Base-by-base conservation (phyloP, 2,797 vertebrate genomes). In the Phyllotis vaccarum region DNA sequence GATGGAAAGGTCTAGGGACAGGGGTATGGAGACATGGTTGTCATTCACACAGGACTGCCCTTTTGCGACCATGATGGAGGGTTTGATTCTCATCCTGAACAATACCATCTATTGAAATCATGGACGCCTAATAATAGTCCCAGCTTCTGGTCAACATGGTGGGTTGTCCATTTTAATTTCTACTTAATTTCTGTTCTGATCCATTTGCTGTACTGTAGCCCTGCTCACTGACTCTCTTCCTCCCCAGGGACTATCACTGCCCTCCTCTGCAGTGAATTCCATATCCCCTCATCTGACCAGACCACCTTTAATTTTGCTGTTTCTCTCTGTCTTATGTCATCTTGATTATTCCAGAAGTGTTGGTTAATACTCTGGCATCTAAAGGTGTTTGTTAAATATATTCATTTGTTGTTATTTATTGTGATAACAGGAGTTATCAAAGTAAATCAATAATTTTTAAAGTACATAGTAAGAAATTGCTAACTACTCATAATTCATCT, bases 371-470 rank as follows among this genome's bases (percentile, higher is more conserved):
- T 78, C 24, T 93, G 66, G 34, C 49, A 21, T 37, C 31, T 37
- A 4, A 5, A n/a, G 56, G 60, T 27, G n/a, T n/a, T n/a, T 54
- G 16, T 52, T 70, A 86, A 86, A 34, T 75, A 37, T 82, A 62
- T 62, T 91, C 76, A 58, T 60, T 72, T 83, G 31, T 79, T 91
- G 87, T 80, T 87, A 31, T 49, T 90, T 78, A 40, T 54, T 54
- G 22, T 88, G 29, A 12, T 27, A 52, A 64, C 60, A 76, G 43
- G n/a, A 78, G 1, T 90, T 85, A 54, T 17, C 6, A 58, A 9
- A 29, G 40, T n/a, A 60, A 82, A 24, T 52, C 24, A 52, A 76
- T 31, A 34, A 24, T 4, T 24, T 83, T 76, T 52, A 11, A 34
- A 56, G 74, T 5, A 7, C 12, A 31, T 4, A 3, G 24, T 64